These are phyloP conservation scores for Nymphalis polychloros DNA, from an alignment of 2,888 invertebrate genomes.

Conservation along the genomic window DNA sequence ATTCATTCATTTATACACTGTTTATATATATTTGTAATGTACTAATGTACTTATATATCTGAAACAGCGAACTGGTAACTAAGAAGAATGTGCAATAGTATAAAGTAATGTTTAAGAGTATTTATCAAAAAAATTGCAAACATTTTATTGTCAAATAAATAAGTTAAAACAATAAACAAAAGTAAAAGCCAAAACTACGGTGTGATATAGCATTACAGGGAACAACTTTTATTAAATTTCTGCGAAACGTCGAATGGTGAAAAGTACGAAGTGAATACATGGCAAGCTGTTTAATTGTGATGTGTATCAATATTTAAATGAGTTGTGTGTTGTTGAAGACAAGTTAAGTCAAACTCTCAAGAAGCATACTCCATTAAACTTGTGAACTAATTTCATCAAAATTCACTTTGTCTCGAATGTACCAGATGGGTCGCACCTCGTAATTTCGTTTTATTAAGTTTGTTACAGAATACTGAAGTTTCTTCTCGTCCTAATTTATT, in stretches of 20 bases:
- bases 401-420: conserved; percentile 72
- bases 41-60: too few species aligned
- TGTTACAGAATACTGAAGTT: conserved; percentile 69
- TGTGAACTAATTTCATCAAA: conserved; percentile 75
- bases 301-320: conserved; percentile 36
- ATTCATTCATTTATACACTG: too few species aligned
- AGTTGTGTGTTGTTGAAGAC: conserved; percentile 37
- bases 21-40: too few species aligned
- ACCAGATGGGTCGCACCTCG: conserved; percentile 73
- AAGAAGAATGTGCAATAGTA: too few species aligned
- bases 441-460: conserved; percentile 76
- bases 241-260: neutral
- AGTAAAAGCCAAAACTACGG: too few species aligned
- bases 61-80: too few species aligned
- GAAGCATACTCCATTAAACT: conserved; percentile 72
- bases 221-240: neutral
- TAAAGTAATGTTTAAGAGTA: too few species aligned
- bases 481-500: conserved; percentile 48
- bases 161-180: too few species aligned
- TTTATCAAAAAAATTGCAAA: too few species aligned
- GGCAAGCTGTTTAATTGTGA: conserved; percentile 18
- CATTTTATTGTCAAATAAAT: too few species aligned
- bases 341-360: conserved; percentile 44
- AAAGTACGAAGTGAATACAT: neutral
- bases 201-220: too few species aligned